Evolutionary conservation across 2,888 invertebrate species (phyloP).

Genomic region (Calliphora vomitoria): DNA sequence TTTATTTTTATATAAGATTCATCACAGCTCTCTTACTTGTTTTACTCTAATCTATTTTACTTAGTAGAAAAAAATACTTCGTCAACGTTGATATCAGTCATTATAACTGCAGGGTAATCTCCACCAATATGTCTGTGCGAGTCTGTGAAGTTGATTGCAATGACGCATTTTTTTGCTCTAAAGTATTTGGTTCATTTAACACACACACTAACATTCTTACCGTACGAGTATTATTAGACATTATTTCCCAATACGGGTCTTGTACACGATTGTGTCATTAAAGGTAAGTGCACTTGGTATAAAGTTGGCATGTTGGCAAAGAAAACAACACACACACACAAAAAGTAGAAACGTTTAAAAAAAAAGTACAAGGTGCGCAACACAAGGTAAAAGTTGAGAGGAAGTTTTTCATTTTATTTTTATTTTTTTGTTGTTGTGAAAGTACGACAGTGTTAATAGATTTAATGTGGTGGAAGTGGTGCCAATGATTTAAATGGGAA

Average conservation of each 20-base stretch:
- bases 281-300: slow-evolving; percentile 58
- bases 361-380: slow-evolving; percentile 13
- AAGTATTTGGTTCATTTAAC: slow-evolving; percentile 58
- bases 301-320: slow-evolving; percentile 53
- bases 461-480: slow-evolving; percentile 23
- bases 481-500: slow-evolving; percentile 26
- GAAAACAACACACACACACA: background rate
- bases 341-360: background rate
- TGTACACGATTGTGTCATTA: slow-evolving; percentile 64
- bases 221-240: slow-evolving; percentile 33
- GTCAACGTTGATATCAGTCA: no score
- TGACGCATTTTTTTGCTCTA: slow-evolving; percentile 60
- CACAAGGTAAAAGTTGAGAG: slow-evolving; percentile 15
- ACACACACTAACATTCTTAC: background rate
- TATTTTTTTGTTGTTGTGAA: background rate
- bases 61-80: no score
- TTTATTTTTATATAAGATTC: no score
- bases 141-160: slow-evolving; percentile 52
- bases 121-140: background rate
- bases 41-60: no score
- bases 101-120: no score
- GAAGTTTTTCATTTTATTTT: background rate
- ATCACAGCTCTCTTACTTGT: no score
- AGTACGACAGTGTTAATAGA: slow-evolving; percentile 23
- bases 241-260: slow-evolving; percentile 61